Conservation (phyloP, 2,113 vertebrate genomes). For the Syrmaticus mikado region DNA sequence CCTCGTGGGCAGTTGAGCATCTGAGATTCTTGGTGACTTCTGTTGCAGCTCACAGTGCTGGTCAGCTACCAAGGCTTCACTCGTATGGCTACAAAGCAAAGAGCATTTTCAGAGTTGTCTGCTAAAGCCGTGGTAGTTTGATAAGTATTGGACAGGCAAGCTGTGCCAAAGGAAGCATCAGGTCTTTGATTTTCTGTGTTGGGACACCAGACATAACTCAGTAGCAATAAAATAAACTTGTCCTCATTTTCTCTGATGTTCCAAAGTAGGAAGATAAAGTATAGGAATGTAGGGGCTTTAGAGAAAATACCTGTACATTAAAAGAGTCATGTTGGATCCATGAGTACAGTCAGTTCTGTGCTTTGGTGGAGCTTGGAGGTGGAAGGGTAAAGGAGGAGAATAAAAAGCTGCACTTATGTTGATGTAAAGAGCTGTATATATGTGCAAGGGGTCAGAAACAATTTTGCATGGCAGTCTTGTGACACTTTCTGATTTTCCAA, state of each 20-base stretch:
- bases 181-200: not conserved
- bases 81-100: not conserved
- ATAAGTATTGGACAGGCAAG: not conserved
- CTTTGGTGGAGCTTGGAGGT: not conserved
- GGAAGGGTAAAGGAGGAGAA: not conserved
- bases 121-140: not conserved
- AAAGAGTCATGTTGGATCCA: not conserved
- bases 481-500: slow-evolving; percentile 47
- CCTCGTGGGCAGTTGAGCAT: not conserved
- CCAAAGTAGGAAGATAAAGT: not conserved
- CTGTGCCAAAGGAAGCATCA: not conserved
- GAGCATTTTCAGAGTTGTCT: not conserved
- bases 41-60: not conserved
- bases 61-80: not conserved
- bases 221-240: not conserved
- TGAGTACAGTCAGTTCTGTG: not conserved
- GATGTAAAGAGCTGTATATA: not conserved
- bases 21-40: not conserved
- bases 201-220: not conserved
- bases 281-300: not conserved
- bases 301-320: not conserved
- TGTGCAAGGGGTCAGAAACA: not conserved
- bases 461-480: not conserved
- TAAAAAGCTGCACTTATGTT: not conserved
- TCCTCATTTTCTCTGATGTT: not conserved